Evolutionary conservation across 2,797 vertebrate genomes (phyloP), one percentile per base, ranked within the genome.

Genomic region (Octomys mimax): DNA sequence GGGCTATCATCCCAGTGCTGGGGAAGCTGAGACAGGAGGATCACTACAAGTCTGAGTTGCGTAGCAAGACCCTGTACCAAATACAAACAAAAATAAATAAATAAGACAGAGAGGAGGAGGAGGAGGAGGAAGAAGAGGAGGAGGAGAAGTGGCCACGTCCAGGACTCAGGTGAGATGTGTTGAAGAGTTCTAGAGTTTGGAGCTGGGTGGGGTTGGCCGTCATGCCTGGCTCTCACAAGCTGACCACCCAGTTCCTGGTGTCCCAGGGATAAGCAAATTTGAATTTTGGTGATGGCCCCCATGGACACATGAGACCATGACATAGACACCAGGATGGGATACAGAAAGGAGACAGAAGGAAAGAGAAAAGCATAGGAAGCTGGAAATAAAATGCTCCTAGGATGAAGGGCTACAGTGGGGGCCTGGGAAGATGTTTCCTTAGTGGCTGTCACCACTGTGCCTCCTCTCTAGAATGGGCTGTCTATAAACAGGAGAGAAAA

Each of bases 361-460:
- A 36, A 81, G 90, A 2, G 64, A 26, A 39, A 33, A 42, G 4
- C 39, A 66, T 11, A n/a, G 49, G 80, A 49, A 70, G 52, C 57
- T 1, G 5, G 42, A 42, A 62, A 28, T 5, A 24, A 31, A 70
- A 64, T 26, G 89, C 16, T 8, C 61, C 5, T 18, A n/a, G 83
- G 19, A 33, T 2, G 73, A 24, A 71, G 73, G 83, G 46, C 36
- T 28, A n/a, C 2, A 2, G 2, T 13, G 33, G 24, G 4, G 13
- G 22, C 13, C 0, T n/a, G 11, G 13, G n/a, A 14, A 68, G 59
- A 52, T 0, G 0, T 21, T 12, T 46, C 6, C 31, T 77, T 57
- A 31, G 18, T 6, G 1, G 1, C 59, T 52, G 64, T 8, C 33
- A 26, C 36, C 19, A 26, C 3, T 10, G 8, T 73, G 36, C 75